phyloP scores from a whole-genome alignment of 2,113 vertebrate species.

The Nettapus auritus region DNA sequence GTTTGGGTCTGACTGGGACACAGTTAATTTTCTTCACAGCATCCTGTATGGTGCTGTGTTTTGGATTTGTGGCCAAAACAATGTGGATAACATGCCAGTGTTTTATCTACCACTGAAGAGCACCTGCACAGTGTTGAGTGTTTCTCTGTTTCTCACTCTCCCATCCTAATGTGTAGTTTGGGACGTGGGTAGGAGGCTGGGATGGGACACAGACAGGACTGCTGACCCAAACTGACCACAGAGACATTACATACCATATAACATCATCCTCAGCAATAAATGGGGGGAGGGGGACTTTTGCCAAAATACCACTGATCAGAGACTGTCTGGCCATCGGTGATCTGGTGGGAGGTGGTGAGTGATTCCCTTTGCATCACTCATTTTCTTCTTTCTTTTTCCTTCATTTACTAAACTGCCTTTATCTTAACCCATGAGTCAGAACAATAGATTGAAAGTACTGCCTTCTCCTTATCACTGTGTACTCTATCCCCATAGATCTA shows the following conservation, averaged over 20 bases:
- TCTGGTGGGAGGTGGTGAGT: neutral
- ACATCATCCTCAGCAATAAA: neutral
- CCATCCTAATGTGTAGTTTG: neutral
- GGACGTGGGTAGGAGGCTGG: neutral
- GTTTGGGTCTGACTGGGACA: neutral
- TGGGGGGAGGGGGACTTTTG: neutral
- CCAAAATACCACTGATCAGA: neutral
- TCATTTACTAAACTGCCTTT: neutral
- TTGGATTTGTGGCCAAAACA: neutral
- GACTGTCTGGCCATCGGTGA: neutral
- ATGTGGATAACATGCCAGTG: neutral
- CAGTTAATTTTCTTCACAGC: neutral
- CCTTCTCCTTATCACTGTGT: neutral
- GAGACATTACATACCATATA: neutral
- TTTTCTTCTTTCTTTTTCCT: neutral
- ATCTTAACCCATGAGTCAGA: neutral
- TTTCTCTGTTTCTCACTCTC: neutral
- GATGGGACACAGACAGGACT: neutral
- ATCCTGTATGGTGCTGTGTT: neutral
- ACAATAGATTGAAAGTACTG: neutral
- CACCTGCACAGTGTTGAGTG: neutral
- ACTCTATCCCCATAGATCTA: neutral
- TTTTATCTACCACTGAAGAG: neutral
- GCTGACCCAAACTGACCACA: neutral
- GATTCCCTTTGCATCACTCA: neutral